A percentile compares a stretch with the other conserved stretches of the same genome.
phyloP scores from a whole-genome alignment of 2,888 invertebrate species.

The Nemotelus pantherinus region DNA sequence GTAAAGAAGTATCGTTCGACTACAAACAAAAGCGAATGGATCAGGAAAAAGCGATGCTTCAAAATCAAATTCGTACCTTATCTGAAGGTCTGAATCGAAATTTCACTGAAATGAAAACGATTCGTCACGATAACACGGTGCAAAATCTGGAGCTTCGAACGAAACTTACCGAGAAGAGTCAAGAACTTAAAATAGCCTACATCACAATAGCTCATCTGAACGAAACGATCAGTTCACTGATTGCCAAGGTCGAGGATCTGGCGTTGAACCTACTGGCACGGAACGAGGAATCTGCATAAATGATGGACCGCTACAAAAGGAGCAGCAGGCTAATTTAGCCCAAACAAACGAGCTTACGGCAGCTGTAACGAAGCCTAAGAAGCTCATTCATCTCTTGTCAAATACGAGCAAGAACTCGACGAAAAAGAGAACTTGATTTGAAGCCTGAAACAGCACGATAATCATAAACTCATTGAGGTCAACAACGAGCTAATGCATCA shows the following conservation, averaged over 20 bases:
- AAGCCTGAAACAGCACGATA: slow-evolving; percentile 79
- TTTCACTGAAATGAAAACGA: slow-evolving; percentile 79
- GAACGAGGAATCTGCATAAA: slow-evolving; percentile 73
- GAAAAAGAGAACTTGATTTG: slow-evolving; percentile 77
- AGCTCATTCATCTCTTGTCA: slow-evolving; percentile 80
- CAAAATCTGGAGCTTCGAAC: slow-evolving; percentile 76
- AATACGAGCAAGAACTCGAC: slow-evolving; percentile 73
- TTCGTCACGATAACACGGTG: slow-evolving; percentile 77
- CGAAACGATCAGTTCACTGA: slow-evolving; percentile 75
- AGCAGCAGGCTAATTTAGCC: slow-evolving; percentile 82
- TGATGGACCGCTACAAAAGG: slow-evolving; percentile 81
- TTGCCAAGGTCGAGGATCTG: slow-evolving; percentile 74
- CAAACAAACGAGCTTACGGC: slow-evolving; percentile 81
- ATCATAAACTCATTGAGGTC: slow-evolving; percentile 78
- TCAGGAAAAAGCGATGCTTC: slow-evolving; percentile 80
- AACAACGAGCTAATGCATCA: slow-evolving; percentile 76
- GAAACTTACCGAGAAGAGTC: slow-evolving; percentile 79
- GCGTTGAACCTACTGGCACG: slow-evolving; percentile 77
- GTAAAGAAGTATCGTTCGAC: slow-evolving; percentile 80
- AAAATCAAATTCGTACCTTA: slow-evolving; percentile 81
- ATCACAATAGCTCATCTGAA: slow-evolving; percentile 75
- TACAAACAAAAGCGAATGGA: slow-evolving; percentile 86
- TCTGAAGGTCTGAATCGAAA: slow-evolving; percentile 83
- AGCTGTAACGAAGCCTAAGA: slow-evolving; percentile 80
- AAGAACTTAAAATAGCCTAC: slow-evolving; percentile 79